These are phyloP conservation scores for Cephalophus harveyi DNA, from an alignment of 2,113 vertebrate species.

Conservation along the genomic window DNA sequence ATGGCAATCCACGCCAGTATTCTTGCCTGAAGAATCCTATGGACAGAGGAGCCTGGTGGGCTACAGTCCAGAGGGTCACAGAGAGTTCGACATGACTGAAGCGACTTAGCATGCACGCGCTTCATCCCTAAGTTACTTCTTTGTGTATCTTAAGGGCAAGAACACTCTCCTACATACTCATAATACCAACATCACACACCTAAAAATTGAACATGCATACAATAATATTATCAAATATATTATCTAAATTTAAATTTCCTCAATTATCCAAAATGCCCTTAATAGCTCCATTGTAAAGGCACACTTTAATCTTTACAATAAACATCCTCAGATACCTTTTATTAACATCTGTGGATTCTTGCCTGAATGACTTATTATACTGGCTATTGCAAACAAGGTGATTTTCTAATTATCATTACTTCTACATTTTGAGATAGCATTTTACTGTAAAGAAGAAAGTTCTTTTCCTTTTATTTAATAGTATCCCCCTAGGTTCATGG, in stretches of 20 bases:
- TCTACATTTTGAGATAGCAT: not conserved
- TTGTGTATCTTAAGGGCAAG: not conserved
- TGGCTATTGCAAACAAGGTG: not conserved
- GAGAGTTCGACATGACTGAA: not conserved
- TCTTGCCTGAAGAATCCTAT: not conserved
- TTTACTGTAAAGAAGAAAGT: not conserved
- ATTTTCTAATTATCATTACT: not conserved
- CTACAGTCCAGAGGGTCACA: not conserved
- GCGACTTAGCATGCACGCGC: not conserved
- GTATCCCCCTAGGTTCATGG: not conserved
- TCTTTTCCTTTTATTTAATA: not conserved
- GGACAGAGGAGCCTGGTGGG: not conserved
- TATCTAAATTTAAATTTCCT: not conserved
- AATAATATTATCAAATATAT: not conserved
- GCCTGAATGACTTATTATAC: not conserved
- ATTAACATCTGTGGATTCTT: not conserved
- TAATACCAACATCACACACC: not conserved
- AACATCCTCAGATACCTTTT: not conserved
- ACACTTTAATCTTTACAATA: not conserved
- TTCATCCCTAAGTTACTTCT: not conserved
- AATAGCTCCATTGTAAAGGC: not conserved
- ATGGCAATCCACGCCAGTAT: not conserved
- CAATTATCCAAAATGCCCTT: not conserved
- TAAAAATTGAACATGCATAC: not conserved
- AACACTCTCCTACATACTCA: not conserved